Conservation (phyloP, 2,113 vertebrate species). For the Riparia riparia region DNA sequence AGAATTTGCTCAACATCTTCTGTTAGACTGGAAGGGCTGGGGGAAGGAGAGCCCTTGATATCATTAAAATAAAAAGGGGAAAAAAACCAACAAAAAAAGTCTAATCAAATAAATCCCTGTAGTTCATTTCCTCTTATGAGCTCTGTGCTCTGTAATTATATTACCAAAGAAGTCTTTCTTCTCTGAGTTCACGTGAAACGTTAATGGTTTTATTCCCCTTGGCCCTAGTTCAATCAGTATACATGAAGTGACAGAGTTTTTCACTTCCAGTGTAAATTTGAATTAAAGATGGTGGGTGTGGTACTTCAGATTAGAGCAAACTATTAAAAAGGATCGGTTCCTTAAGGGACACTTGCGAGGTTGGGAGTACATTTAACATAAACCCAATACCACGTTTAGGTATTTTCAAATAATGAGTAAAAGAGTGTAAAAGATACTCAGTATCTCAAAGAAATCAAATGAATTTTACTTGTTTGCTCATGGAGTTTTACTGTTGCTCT, state of each 20-base stretch:
- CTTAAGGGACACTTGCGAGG: not conserved
- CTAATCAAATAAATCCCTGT: conserved; percentile 38
- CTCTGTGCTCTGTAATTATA: conserved; percentile 52
- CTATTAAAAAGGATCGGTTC: not conserved
- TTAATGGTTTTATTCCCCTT: conserved; percentile 38
- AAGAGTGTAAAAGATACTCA: not conserved
- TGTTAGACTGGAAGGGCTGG: not conserved
- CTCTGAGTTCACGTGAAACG: conserved; percentile 23
- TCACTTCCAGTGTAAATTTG: not conserved
- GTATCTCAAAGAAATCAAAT: not conserved
- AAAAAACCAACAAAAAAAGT: not conserved
- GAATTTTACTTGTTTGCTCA: not conserved
- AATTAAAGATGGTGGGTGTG: not conserved
- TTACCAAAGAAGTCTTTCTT: conserved; percentile 39
- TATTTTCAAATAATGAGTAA: not conserved
- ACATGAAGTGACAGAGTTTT: conserved; percentile 8
- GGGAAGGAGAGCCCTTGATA: not conserved
- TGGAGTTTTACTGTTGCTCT: not conserved
- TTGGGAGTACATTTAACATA: not conserved
- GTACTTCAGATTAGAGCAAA: not conserved
- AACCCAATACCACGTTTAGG: not conserved
- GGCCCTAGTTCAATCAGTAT: conserved; percentile 11
- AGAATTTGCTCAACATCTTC: not conserved
- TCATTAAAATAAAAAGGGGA: not conserved
- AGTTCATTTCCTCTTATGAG: conserved; percentile 47